These are phyloP conservation scores for Mythimna lalbum DNA, from an alignment of 2,888 invertebrate species.

Conservation along the genomic window DNA sequence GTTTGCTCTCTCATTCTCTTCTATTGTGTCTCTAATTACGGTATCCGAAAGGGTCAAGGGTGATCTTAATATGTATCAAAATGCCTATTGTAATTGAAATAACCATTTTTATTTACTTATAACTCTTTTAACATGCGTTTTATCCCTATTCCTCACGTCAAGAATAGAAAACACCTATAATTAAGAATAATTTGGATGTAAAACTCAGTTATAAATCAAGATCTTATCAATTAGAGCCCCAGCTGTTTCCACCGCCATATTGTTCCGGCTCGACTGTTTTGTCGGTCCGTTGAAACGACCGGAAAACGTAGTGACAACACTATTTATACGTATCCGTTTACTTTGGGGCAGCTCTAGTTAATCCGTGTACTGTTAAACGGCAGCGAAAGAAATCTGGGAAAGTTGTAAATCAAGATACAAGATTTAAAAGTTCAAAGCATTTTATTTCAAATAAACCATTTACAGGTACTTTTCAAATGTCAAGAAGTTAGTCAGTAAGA, in stretches of 20 bases:
- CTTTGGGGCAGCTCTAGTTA: constrained; percentile 14
- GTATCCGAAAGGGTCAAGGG: too few relatives aligned
- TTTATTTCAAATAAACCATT: too few relatives aligned
- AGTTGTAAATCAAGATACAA: not conserved
- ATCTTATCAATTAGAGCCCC: constrained; percentile 42
- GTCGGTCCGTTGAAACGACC: constrained; percentile 25
- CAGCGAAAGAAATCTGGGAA: not conserved
- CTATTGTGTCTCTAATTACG: too few relatives aligned
- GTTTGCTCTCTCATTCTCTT: too few relatives aligned
- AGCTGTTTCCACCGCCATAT: constrained; percentile 31
- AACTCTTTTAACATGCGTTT: too few relatives aligned
- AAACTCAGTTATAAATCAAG: constrained; percentile 45
- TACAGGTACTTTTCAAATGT: too few relatives aligned
- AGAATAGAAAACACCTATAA: not conserved
- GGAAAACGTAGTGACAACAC: constrained; percentile 51
- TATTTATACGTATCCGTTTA: constrained; percentile 48
- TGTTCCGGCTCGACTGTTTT: constrained; percentile 38
- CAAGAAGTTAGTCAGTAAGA: too few relatives aligned
- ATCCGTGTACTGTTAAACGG: constrained; percentile 21
- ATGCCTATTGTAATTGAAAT: too few relatives aligned
- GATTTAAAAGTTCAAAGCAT: too few relatives aligned
- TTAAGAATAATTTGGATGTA: constrained; percentile 23
- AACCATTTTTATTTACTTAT: too few relatives aligned
- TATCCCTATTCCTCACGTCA: too few relatives aligned
- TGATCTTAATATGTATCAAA: too few relatives aligned